These are phyloP conservation scores for Onychomys arenicola DNA, from an alignment of 2,797 vertebrate species.

Conservation along the genomic window DNA sequence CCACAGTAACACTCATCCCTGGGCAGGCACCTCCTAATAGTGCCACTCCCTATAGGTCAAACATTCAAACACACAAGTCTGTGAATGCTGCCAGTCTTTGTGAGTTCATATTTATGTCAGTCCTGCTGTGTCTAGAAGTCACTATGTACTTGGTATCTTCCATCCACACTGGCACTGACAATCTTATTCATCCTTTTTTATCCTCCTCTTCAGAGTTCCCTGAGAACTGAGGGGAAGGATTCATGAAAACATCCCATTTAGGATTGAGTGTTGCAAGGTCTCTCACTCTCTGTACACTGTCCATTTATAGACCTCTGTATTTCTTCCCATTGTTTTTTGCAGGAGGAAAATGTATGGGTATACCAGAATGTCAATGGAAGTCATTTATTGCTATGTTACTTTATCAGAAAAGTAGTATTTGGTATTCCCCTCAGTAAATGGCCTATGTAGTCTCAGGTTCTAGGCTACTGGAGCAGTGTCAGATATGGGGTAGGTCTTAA, in stretches of 20 bases:
- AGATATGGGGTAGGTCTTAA: not conserved
- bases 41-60: not conserved
- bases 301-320: not conserved
- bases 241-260: not conserved
- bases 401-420: not conserved
- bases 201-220: not conserved
- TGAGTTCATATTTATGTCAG: not conserved
- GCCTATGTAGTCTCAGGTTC: not conserved
- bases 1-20: too few relatives aligned
- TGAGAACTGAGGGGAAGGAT: not conserved
- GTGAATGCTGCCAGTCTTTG: not conserved
- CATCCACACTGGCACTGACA: not conserved
- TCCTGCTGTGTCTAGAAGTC: not conserved
- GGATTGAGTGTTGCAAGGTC: not conserved
- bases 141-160: not conserved
- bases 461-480: not conserved
- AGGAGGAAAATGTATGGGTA: not conserved
- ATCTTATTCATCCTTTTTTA: not conserved
- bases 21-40: not conserved
- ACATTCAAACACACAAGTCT: not conserved
- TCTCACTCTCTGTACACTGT: not conserved
- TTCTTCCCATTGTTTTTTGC: not conserved
- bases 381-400: not conserved
- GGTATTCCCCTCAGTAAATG: not conserved
- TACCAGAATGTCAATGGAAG: not conserved